Conservation (phyloP, 2,797 vertebrate species). For the Rhincodon typus region DNA sequence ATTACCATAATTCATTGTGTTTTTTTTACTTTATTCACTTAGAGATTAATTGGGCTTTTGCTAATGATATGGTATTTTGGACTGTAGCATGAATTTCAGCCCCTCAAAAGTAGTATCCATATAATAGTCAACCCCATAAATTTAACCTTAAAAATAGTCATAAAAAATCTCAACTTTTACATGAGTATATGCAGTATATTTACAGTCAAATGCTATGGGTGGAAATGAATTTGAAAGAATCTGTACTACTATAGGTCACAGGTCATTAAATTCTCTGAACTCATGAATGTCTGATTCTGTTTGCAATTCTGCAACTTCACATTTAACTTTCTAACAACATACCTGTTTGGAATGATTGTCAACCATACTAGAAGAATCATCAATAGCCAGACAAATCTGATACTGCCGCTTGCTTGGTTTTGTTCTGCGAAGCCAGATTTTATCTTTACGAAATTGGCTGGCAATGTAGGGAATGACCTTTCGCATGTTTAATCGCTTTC, state of each 20-base stretch:
- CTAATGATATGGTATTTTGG: no score
- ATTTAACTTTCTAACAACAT: conserved; percentile 35
- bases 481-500: conserved; percentile 93
- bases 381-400: conserved; percentile 91
- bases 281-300: background rate
- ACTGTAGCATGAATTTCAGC: no score
- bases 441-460: conserved; percentile 96
- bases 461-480: conserved; percentile 97
- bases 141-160: no score
- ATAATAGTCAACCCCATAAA: no score
- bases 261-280: background rate
- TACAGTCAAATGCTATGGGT: background rate
- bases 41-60: no score
- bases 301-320: background rate
- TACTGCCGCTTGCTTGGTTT: conserved; percentile 95
- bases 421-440: conserved; percentile 94
- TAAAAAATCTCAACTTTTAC: no score
- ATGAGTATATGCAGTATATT: background rate
- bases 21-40: no score
- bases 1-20: no score
- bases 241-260: background rate
- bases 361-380: conserved; percentile 96
- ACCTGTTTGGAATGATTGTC: conserved; percentile 99
- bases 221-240: background rate
- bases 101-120: no score